Percentiles rank a stretch among this genome's conserved stretches.
Conservation (phyloP, 2,113 vertebrate genomes). For the Rhagologus leucostigma region DNA sequence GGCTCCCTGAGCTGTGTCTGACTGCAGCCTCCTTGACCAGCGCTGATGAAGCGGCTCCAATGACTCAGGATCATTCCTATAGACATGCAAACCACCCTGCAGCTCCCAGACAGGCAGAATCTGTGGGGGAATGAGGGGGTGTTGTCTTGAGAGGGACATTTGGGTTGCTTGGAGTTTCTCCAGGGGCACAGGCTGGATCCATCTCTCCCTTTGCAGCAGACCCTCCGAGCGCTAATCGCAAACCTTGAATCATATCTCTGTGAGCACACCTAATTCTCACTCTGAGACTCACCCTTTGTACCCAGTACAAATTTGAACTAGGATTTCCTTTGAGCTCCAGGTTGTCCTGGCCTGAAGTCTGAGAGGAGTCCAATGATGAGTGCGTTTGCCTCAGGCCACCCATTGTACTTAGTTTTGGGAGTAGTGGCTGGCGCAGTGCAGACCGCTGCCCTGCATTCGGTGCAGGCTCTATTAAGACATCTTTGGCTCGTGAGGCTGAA, state of each 20-base stretch:
- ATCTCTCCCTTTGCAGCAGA: not conserved
- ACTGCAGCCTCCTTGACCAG: not conserved
- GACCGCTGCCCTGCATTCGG: not conserved
- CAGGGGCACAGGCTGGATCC: not conserved
- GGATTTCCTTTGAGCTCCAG: not conserved
- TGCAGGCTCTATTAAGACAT: not conserved
- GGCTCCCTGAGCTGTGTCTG: not conserved
- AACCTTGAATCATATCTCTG: not conserved
- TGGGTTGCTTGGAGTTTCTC: not conserved
- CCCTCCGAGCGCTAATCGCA: not conserved
- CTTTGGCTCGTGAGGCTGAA: not conserved
- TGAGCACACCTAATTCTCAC: not conserved
- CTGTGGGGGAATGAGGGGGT: accelerated
- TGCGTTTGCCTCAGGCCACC: not conserved
- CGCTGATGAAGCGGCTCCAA: not conserved
- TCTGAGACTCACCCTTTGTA: not conserved
- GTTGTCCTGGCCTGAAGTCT: not conserved
- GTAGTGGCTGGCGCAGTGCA: not conserved
- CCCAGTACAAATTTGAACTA: not conserved
- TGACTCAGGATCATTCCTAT: not conserved
- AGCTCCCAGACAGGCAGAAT: not conserved
- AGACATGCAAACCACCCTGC: not conserved
- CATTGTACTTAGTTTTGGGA: not conserved
- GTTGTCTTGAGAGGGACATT: not conserved
- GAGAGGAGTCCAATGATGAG: not conserved